A percentile compares a stretch with the other conserved stretches of the same genome.
Evolutionary conservation across 2,797 vertebrate species (phyloP).

Genomic region (Notolabrus celidotus): DNA sequence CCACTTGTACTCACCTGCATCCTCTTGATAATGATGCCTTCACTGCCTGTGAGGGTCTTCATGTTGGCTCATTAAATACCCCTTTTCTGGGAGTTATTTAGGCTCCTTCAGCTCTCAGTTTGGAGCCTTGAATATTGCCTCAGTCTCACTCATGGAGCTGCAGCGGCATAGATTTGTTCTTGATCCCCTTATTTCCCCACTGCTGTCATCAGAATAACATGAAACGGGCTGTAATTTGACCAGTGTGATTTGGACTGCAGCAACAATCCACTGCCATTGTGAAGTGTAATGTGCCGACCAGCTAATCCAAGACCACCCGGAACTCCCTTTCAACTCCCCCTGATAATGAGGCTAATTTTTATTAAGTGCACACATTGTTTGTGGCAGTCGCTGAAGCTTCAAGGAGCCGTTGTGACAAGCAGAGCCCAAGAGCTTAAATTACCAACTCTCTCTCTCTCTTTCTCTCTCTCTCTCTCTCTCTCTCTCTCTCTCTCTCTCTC

Average conservation of each 20-base stretch:
- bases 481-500: constrained; percentile 59
- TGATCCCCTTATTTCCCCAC: constrained; percentile 44
- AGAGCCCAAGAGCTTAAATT: constrained; percentile 83
- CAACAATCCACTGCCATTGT: constrained; percentile 52
- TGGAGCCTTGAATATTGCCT: constrained; percentile 47
- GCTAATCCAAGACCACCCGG: constrained; percentile 36
- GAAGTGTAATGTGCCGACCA: constrained; percentile 23
- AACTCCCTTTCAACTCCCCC: constrained; percentile 65
- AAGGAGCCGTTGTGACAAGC: constrained; percentile 81
- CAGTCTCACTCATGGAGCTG: constrained; percentile 34
- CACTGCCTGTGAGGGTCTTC: constrained; percentile 52
- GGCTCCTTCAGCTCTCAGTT: constrained; percentile 60
- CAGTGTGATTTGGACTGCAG: constrained; percentile 57
- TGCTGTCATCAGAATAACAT: constrained; percentile 54
- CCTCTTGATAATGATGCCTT: constrained; percentile 67
- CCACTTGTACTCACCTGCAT: constrained; percentile 75
- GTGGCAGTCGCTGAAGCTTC: constrained; percentile 64
- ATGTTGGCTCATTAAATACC: constrained; percentile 66
- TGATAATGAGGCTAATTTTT: constrained; percentile 73
- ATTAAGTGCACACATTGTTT: constrained; percentile 71
- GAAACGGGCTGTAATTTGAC: constrained; percentile 67
- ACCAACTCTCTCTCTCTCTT: constrained; percentile 66
- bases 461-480: no score
- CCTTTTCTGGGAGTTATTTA: constrained; percentile 64
- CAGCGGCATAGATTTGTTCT: constrained; percentile 45